phyloP scores from a whole-genome alignment of 2,113 vertebrate species.

The Furnarius figulus region DNA sequence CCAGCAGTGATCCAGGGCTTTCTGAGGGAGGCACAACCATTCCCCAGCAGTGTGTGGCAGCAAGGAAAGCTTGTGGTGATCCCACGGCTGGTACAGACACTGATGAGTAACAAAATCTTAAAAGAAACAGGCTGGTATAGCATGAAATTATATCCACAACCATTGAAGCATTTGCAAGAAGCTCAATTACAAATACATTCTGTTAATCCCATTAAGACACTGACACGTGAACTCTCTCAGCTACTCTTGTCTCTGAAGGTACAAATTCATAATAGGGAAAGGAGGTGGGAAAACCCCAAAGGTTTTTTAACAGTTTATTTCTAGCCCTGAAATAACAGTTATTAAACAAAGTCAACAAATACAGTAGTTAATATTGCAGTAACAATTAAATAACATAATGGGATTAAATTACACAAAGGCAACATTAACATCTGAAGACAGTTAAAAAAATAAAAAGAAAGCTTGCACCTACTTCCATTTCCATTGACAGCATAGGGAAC shows the following conservation, averaged over 20 bases:
- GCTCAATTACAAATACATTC: neutral
- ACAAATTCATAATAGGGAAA: constrained; percentile 18
- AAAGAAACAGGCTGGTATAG: neutral
- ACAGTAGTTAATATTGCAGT: constrained; percentile 82
- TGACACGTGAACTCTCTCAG: neutral
- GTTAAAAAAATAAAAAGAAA: constrained; percentile 66
- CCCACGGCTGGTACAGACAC: neutral
- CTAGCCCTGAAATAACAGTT: constrained; percentile 81
- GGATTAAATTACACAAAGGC: constrained; percentile 79
- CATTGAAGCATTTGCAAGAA: neutral
- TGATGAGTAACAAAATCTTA: neutral
- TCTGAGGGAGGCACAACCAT: neutral
- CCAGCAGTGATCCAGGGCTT: neutral
- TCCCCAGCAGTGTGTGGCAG: accelerated
- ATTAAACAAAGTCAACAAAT: constrained; percentile 79
- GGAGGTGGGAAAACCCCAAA: neutral
- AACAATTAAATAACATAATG: constrained; percentile 80
- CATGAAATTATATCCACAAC: neutral
- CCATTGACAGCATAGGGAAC: constrained; percentile 32
- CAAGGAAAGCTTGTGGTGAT: neutral
- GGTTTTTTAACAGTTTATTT: constrained; percentile 78
- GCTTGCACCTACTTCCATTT: constrained; percentile 73
- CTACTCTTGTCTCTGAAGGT: neutral
- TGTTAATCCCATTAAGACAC: neutral
- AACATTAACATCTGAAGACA: constrained; percentile 76